Evolutionary conservation across 1,140 invertebrate species (phyloP).

Genomic region (Ceratina australensis): DNA sequence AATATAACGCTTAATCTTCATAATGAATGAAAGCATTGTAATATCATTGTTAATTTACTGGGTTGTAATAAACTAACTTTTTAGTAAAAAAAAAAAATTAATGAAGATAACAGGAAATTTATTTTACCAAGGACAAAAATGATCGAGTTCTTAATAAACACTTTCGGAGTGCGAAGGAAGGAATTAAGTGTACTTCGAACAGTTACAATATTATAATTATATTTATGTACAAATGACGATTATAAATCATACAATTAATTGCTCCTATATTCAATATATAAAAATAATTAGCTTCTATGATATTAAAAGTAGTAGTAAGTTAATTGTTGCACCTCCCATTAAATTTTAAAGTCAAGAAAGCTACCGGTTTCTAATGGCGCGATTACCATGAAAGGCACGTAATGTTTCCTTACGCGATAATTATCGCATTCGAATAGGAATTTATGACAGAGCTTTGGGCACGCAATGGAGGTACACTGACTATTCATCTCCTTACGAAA

Average conservation of each 20-base stretch:
- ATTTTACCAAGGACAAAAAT: background rate
- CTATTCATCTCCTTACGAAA: slow-evolving; percentile 73
- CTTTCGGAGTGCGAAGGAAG: background rate
- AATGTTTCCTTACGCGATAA: background rate
- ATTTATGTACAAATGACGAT: slow-evolving; percentile 73
- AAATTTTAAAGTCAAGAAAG: background rate
- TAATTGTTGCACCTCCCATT: slow-evolving; percentile 36
- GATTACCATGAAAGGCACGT: background rate
- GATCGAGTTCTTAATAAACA: background rate
- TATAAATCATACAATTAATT: slow-evolving; percentile 66
- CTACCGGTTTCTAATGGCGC: slow-evolving; percentile 4
- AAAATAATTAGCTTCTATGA: slow-evolving; percentile 74
- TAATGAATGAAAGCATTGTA: slow-evolving; percentile 25
- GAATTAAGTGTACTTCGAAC: background rate
- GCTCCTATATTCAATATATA: slow-evolving; percentile 69
- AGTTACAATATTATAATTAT: slow-evolving; percentile 35
- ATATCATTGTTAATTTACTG: slow-evolving; percentile 32
- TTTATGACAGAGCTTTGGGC: slow-evolving; percentile 70
- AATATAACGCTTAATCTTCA: slow-evolving; percentile 14
- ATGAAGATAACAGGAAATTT: background rate
- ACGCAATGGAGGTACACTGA: slow-evolving; percentile 76
- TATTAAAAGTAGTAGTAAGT: slow-evolving; percentile 65
- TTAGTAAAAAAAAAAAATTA: slow-evolving; percentile 5
- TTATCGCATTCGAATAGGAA: slow-evolving; percentile 30
- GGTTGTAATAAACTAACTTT: slow-evolving; percentile 45